These are phyloP conservation scores for Mylabris phalerata DNA, from an alignment of 1,140 invertebrate genomes.

Conservation along the genomic window DNA sequence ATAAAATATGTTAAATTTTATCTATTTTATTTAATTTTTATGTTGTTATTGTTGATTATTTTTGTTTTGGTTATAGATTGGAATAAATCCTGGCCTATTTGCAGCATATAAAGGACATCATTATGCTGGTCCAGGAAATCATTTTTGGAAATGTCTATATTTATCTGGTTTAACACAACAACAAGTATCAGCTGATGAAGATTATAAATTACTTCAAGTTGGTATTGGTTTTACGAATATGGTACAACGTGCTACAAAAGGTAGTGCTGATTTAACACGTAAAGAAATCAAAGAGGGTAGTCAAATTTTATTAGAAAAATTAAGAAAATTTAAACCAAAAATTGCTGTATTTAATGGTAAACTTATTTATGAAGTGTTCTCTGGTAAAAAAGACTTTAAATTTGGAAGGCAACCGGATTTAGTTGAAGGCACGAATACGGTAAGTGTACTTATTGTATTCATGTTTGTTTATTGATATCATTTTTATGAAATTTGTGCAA, in stretches of 20 bases:
- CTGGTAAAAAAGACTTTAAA: constrained; percentile 94
- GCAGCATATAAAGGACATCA: constrained; percentile 97
- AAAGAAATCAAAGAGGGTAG: constrained; percentile 97
- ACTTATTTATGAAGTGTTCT: constrained; percentile 95
- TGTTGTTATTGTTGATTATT: constrained; percentile 7
- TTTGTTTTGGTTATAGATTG: constrained; percentile 64
- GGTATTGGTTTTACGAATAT: constrained; percentile 98
- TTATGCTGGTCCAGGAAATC: constrained; percentile 96
- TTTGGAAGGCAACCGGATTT: constrained; percentile 92
- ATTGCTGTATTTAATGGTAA: constrained; percentile 98
- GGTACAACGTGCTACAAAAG: constrained; percentile 89
- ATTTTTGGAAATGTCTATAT: constrained; percentile 98
- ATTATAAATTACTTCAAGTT: constrained; percentile 84
- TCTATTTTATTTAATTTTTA: background rate
- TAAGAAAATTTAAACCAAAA: constrained; percentile 89
- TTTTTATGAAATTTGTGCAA: no score
- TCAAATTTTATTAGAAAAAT: constrained; percentile 82
- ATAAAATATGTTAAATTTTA: background rate
- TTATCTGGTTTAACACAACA: constrained; percentile 88
- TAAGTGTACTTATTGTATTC: constrained; percentile 48
- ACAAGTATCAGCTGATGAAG: constrained; percentile 93
- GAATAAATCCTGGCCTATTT: constrained; percentile 94
- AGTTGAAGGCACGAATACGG: constrained; percentile 88
- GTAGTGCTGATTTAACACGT: constrained; percentile 89
- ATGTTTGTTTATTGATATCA: no score